Evolutionary conservation across 2,113 vertebrate species (phyloP), one percentile per base, ranked within the genome.

Genomic region (Halichoerus grypus): DNA sequence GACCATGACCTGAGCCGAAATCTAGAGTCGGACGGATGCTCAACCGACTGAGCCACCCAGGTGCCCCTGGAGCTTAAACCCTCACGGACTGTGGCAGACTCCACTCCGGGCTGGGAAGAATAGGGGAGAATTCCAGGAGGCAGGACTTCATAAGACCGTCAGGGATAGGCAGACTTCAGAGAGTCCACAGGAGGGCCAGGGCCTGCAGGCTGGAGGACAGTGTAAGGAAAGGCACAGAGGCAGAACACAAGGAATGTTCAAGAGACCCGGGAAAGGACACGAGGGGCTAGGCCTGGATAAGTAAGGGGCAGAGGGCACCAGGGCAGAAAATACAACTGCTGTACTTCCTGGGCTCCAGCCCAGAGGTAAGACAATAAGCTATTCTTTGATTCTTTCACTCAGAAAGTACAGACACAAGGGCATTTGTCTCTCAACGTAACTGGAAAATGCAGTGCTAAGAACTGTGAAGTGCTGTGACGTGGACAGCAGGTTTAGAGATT

Each of bases 171-270:
- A 36, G 76, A 5, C 33, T 18, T 46, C 1, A 33, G 59, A 79
- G 65, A 67, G 77, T 1, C 42, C 57, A 26, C 65, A 28, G 84
- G 39, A 65, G 49, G 16, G 24, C 80, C 18, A 80, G 21, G 39
- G 76, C 51, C 71, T 63, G n/a, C 10, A 71, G 81, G 22, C 1
- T 4, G n/a, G 53, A 24, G 28, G 24, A n/a, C 1, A 49, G 88
- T 14, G 1, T 15, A 6, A 33, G 46, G 0, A 2, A 55, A 46
- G 57, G 46, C 0, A 0, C 55, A 26, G 33, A 19, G 22, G 36
- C 26, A 93, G 36, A 31, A n/a, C 33, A 12, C 15, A 28, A 21
- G 65, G 63, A 51, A 31, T 16, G 51, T 14, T 28, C 31, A 26
- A 36, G 61, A 72, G 74, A 42, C 55, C 81, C 51, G 86, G 55